Conservation (phyloP, 2,113 vertebrate genomes). For the Prunella fulvescens region DNA sequence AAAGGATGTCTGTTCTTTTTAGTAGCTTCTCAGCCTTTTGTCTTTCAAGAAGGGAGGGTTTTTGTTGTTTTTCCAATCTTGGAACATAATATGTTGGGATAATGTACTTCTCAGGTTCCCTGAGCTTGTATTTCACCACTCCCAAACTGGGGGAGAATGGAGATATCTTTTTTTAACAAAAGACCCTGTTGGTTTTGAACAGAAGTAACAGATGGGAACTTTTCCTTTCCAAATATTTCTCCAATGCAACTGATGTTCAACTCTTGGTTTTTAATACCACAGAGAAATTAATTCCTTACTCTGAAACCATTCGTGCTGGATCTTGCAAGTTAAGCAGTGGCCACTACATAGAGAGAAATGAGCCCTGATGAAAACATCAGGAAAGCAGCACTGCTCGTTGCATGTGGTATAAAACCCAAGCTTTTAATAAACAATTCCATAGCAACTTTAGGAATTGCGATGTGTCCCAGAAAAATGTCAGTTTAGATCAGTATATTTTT, state of each 20-base stretch:
- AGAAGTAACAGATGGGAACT: conserved; percentile 23
- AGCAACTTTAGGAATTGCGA: neutral
- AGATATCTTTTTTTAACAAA: neutral
- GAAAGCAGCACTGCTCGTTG: neutral
- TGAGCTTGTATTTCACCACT: neutral
- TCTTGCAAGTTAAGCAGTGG: neutral
- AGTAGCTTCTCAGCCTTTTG: neutral
- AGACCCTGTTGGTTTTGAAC: neutral
- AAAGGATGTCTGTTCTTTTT: neutral
- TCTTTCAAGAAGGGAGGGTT: neutral
- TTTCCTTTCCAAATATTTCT: conserved; percentile 39
- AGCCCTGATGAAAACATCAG: neutral
- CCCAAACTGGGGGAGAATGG: neutral
- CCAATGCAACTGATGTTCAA: neutral
- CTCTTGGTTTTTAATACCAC: neutral
- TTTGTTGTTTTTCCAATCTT: neutral
- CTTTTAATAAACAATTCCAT: neutral
- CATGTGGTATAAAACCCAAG: rapidly evolving
- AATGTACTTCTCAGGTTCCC: neutral
- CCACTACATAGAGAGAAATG: neutral
- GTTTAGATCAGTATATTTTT: neutral
- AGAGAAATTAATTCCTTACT: neutral
- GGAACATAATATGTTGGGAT: neutral
- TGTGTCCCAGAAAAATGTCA: neutral
- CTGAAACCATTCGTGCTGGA: neutral